A percentile compares a stretch with the other conserved stretches of the same genome.
Evolutionary conservation across 2,888 invertebrate species (phyloP).

Genomic region (Tetrapedia diversipes): DNA sequence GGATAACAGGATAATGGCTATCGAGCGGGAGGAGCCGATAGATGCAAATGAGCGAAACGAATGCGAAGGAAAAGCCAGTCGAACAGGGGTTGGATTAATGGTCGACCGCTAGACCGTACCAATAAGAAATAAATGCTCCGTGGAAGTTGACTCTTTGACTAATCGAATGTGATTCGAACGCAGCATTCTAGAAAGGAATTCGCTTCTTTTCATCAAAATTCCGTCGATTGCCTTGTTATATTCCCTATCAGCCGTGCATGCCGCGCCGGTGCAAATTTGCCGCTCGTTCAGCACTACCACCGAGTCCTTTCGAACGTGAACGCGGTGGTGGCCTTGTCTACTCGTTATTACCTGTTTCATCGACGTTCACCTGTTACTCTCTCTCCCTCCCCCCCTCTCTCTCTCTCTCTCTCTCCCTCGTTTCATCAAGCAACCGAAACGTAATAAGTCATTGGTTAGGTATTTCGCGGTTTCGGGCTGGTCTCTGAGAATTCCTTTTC

Average conservation of each 20-base stretch:
- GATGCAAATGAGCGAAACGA: constrained; percentile 47
- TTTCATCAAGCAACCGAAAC: constrained; percentile 23
- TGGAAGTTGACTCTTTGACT: constrained; percentile 41
- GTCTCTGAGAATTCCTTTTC: constrained; percentile 44
- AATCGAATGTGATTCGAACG: no score
- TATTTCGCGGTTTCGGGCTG: constrained; percentile 40
- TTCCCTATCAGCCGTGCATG: no score
- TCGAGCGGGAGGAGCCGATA: constrained; percentile 26
- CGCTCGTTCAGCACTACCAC: constrained; percentile 23
- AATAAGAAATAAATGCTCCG: constrained; percentile 56
- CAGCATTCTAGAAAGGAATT: no score
- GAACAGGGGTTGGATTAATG: constrained; percentile 46
- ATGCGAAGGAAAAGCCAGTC: constrained; percentile 8
- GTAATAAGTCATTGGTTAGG: constrained; percentile 51
- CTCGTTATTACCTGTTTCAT: constrained; percentile 51
- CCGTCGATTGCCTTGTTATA: no score
- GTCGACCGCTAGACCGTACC: constrained; percentile 9
- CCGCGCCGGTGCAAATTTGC: no score
- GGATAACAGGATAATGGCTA: background rate
- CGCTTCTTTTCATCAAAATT: no score
- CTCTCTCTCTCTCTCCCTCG: constrained; percentile 24
- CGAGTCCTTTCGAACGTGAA: background rate
- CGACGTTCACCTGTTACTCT: constrained; percentile 56
- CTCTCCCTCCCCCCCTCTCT: constrained; percentile 27
- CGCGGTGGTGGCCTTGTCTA: no score